Conservation (phyloP, 2,797 vertebrate species). For the Pteropus rufus region DNA sequence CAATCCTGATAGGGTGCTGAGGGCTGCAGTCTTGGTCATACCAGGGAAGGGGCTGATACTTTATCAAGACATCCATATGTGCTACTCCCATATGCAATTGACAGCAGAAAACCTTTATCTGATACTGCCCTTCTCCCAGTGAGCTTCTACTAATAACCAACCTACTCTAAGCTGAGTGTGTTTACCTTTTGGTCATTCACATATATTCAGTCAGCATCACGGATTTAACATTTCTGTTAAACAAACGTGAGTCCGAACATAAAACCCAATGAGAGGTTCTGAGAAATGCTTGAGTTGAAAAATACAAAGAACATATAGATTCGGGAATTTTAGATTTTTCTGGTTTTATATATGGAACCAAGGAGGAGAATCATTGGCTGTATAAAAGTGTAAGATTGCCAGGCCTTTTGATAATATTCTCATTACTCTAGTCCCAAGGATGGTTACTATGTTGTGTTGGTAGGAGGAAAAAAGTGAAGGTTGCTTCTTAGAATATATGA, state of each 20-base stretch:
- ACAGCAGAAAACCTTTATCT: not conserved
- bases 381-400: not conserved
- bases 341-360: not conserved
- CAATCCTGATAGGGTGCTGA: not conserved
- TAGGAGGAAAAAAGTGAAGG: not conserved
- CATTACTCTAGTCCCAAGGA: not conserved
- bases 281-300: not conserved
- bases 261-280: not conserved
- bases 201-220: not conserved
- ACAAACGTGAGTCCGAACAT: not conserved
- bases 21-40: not conserved
- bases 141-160: not conserved
- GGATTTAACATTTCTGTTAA: slow-evolving; percentile 2
- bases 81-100: not conserved
- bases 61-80: not conserved
- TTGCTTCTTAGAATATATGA: not conserved
- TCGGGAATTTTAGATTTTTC: not conserved
- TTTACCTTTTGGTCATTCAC: not conserved
- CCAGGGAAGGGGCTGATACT: not conserved
- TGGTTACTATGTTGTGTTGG: not conserved
- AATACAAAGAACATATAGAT: not conserved
- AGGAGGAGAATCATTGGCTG: not conserved
- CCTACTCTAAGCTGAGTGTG: not conserved
- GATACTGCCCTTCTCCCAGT: not conserved
- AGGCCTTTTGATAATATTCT: not conserved